Base-by-base conservation (phyloP, 2,113 vertebrate species). In the Varanus salvator region DNA sequence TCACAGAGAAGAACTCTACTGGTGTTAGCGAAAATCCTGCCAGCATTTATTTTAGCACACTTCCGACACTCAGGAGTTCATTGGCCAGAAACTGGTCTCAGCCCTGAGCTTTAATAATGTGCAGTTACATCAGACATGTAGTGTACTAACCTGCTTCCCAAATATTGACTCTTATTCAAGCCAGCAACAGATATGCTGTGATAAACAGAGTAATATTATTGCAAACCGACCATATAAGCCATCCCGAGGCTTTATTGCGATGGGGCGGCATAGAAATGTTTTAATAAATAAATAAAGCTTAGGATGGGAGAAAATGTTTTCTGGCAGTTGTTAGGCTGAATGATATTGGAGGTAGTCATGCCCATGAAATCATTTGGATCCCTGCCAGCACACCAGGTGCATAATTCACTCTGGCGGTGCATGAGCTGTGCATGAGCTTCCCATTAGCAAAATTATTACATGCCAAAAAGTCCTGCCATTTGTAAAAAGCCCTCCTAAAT, bases 11-110 rank as follows among this genome's bases (percentile, higher is more conserved):
- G 5, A 94, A 94, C 92, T 96, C 94, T 94, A 50, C 95, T 98
- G 98, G 97, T 93, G 97, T 96, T n/a, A 97, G 97, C 94, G 95
- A 98, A 98, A 97, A 95, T 90, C 96, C 83, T 95, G 96, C 97
- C 92, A 0, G 0, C 1, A 9, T 80, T 97, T 94, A 77, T 81
- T 97, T 1, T 98, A 82, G 97, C 97, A 98, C 98, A 98, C 97
- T 95, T 98, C 97, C 98, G 98, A 98, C 97, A 97, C 97, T 95
- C 91, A 87, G 54, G 68, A 94, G 93, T 91, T 96, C 89, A 95
- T 9, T 0, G 95, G 89, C 81, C 76, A 87, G 92, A 87, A 69
- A 87, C 95, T 76, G 84, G 95, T 93, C 92, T 83, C 87, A 93
- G 91, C 95, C 93, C 92, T 74, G 85, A 90, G 96, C 89, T 98